phyloP scores from a whole-genome alignment of 2,113 vertebrate species.

The Euleptes europaea region DNA sequence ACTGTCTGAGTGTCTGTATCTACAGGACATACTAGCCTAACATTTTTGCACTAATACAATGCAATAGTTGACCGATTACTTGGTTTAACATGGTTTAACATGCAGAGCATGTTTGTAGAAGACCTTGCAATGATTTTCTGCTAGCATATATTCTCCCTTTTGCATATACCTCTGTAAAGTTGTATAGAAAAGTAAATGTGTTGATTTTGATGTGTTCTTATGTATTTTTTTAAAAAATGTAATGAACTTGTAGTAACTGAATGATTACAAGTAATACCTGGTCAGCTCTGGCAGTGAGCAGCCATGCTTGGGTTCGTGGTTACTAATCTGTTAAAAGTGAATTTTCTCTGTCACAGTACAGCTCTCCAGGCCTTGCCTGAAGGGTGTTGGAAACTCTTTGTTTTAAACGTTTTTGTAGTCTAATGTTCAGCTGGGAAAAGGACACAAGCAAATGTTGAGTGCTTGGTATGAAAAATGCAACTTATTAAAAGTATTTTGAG shows the following conservation, averaged over 20 bases:
- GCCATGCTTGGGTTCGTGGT: conserved; percentile 1
- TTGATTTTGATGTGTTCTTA: conserved; percentile 13
- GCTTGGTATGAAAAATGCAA: conserved; percentile 48
- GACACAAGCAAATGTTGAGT: conserved; percentile 48
- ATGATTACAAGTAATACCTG: conserved; percentile 18
- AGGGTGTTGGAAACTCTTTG: conserved; percentile 21
- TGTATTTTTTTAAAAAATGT: conserved; percentile 25
- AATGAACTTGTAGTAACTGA: conserved; percentile 25
- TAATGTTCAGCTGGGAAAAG: conserved; percentile 35
- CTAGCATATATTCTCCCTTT: conserved; percentile 3
- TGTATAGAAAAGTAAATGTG: conserved; percentile 29
- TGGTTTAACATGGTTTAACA: conserved; percentile 35
- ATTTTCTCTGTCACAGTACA: conserved; percentile 14
- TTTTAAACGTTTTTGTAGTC: conserved; percentile 44
- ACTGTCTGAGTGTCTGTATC: not conserved
- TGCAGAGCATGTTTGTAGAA: conserved; percentile 25
- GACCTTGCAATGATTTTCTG: conserved; percentile 28
- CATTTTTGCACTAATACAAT: conserved; percentile 28
- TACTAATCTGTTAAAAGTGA: conserved; percentile 27
- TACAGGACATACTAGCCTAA: conserved; percentile 14
- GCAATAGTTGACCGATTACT: conserved; percentile 30
- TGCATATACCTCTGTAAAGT: conserved; percentile 37
- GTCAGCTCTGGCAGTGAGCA: not conserved
- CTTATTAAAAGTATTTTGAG: conserved; percentile 64
- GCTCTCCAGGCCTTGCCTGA: conserved; percentile 40